A percentile compares a stretch with the other conserved stretches of the same genome.
Evolutionary conservation across 2,888 invertebrate species (phyloP).

Genomic region (Patella caerulea): DNA sequence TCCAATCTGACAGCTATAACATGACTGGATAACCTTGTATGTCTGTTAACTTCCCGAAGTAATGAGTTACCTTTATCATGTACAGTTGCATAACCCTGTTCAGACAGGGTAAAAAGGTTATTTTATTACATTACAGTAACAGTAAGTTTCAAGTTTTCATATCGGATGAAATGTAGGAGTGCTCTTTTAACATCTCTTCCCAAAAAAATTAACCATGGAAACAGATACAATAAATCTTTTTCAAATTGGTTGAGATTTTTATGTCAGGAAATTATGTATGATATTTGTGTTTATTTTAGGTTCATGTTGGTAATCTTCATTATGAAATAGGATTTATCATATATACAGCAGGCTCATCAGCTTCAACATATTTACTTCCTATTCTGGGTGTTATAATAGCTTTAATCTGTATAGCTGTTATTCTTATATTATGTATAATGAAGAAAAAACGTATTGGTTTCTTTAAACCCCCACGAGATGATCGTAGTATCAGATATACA

Average conservation of each 20-base stretch:
- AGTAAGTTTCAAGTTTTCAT: too few species aligned
- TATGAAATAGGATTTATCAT: slow-evolving; percentile 55
- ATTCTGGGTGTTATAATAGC: slow-evolving; percentile 45
- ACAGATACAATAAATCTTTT: too few species aligned
- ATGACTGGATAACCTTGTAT: too few species aligned
- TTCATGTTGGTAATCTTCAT: slow-evolving; percentile 50
- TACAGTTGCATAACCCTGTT: too few species aligned
- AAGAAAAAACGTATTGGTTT: slow-evolving; percentile 49
- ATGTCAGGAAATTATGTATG: slow-evolving; percentile 31
- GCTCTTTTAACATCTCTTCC: too few species aligned
- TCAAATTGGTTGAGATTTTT: slow-evolving; percentile 18
- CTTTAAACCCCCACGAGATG: slow-evolving; percentile 33
- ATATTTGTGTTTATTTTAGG: slow-evolving; percentile 41
- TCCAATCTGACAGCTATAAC: too few species aligned
- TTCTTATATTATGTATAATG: slow-evolving; percentile 50
- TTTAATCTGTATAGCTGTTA: slow-evolving; percentile 44
- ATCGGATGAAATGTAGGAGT: too few species aligned
- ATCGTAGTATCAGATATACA: slow-evolving; percentile 17
- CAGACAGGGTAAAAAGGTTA: too few species aligned
- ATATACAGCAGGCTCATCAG: slow-evolving; percentile 32
- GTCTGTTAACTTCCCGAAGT: too few species aligned
- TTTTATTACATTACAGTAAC: too few species aligned
- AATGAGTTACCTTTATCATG: too few species aligned
- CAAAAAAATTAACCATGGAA: too few species aligned
- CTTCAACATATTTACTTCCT: slow-evolving; percentile 39